A percentile compares a stretch with the other conserved stretches of the same genome.
Conservation (phyloP, 2,113 vertebrate genomes). For the Setophaga kirtlandii region DNA sequence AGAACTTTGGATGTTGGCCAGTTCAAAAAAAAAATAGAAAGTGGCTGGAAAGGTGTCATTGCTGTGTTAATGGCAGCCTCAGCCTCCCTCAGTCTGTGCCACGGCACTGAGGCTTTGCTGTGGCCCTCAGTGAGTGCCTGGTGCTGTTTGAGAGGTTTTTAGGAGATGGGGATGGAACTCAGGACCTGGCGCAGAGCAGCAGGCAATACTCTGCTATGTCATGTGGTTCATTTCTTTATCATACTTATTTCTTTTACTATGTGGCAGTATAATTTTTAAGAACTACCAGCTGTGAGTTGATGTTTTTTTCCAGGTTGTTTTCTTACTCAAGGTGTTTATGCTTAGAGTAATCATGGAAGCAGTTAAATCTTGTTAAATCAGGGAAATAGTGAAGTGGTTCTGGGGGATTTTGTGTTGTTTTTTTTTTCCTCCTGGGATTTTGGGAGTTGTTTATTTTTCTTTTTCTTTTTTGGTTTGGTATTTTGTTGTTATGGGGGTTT, state of each 20-base stretch:
- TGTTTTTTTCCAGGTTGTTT: not conserved
- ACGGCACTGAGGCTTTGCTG: not conserved
- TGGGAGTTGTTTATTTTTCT: not conserved
- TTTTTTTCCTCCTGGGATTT: not conserved
- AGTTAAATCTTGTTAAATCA: not conserved
- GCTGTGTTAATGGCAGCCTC: not conserved
- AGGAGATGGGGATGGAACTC: not conserved
- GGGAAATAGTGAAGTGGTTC: not conserved
- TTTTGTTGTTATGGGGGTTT: not conserved
- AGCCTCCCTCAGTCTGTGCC: not conserved
- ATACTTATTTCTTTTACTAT: not conserved
- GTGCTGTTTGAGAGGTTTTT: not conserved
- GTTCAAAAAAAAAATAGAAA: not conserved
- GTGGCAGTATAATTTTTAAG: not conserved
- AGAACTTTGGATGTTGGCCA: not conserved
- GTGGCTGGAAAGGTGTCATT: not conserved
- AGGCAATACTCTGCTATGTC: not conserved
- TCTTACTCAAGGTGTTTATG: not conserved
- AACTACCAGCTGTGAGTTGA: not conserved
- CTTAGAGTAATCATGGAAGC: not conserved
- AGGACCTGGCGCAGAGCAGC: not conserved
- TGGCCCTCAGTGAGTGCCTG: not conserved
- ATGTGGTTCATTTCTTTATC: not conserved
- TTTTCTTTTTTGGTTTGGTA: not conserved
- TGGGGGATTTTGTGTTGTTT: no score